These are phyloP conservation scores for Adelphocoris suturalis DNA, from an alignment of 2,888 invertebrate species.

Conservation along the genomic window DNA sequence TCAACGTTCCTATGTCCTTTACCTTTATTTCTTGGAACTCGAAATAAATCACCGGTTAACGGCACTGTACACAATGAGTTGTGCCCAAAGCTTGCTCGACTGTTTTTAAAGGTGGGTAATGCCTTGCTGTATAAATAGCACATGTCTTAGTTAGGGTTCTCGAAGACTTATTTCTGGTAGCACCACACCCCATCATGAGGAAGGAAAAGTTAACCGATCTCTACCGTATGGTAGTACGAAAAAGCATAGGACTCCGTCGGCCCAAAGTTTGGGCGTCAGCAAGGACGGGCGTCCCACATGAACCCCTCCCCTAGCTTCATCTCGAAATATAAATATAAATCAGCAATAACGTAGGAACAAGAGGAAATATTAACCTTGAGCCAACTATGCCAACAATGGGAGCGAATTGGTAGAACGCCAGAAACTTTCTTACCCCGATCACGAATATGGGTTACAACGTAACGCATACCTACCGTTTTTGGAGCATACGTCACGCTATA, in stretches of 20 bases:
- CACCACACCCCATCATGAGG: slow-evolving; percentile 16
- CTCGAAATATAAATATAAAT: slow-evolving; percentile 24
- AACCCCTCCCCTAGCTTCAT: neutral
- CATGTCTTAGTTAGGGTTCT: slow-evolving; percentile 60
- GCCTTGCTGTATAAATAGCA: slow-evolving; percentile 44
- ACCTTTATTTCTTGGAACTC: neutral
- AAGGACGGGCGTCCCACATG: neutral
- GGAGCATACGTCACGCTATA: neutral
- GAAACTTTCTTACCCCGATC: neutral
- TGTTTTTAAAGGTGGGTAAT: slow-evolving; percentile 56
- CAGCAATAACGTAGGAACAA: slow-evolving; percentile 25
- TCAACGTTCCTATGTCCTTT: no score
- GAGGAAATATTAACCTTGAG: slow-evolving; percentile 56
- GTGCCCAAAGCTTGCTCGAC: slow-evolving; percentile 26
- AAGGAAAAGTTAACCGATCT: slow-evolving; percentile 10
- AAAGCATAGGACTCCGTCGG: no score
- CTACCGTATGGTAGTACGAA: neutral
- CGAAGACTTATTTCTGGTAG: slow-evolving; percentile 49
- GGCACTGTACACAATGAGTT: neutral
- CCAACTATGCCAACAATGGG: slow-evolving; percentile 67
- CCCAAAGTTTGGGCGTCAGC: neutral
- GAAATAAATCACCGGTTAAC: neutral
- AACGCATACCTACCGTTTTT: neutral
- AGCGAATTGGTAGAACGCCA: slow-evolving; percentile 47
- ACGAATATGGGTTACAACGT: neutral